Base-by-base conservation (phyloP, 1,140 invertebrate species). In the Pseudoatta argentina region DNA sequence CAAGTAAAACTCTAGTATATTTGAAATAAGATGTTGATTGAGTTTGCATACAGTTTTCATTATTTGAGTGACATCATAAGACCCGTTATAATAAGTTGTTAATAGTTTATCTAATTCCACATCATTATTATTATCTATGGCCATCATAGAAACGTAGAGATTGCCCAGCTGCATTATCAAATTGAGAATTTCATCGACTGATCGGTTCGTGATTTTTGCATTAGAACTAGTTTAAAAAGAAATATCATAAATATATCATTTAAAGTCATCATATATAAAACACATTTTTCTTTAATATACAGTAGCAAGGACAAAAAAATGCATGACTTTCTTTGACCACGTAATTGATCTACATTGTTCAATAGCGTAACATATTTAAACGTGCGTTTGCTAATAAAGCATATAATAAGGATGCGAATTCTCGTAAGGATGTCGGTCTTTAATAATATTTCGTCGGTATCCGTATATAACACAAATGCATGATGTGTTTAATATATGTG, bases 111-210 rank as follows among this genome's bases (percentile, higher is more conserved):
- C 75, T 34, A 91, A 39, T 16, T 78, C 63, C 10, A 30, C n/a
- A 3, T 24, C 0, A 5, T 0, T 8, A 44, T 6, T 44, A 55
- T 7, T 4, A 39, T 27, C 1, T 10, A 10, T 39, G 0, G 3
- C 39, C 8, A 44, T 0, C 0, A 10, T 48, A 8, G 90, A 87
- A 16, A 69, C 18, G 12, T 92, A 92, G 0, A 86, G 69, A n/a
- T 85, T 61, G 27, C 92, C 90, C 21, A 92, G 72, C 3, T 91
- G 66, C 55, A 1, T 3, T 7, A 92, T 14, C 67, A 86, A 66
- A 2, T 39, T 6, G 0, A 88, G n/a, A 24, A 92, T 89, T 57
- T 89, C 66, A 0, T 79, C 30, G 18, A 53, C 0, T 3, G 86
- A 24, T 1, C 72, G 6, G 1, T 85, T 10, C 6, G 92, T 78